Conservation (phyloP, 2,797 vertebrate genomes). For the Manis pentadactyla region DNA sequence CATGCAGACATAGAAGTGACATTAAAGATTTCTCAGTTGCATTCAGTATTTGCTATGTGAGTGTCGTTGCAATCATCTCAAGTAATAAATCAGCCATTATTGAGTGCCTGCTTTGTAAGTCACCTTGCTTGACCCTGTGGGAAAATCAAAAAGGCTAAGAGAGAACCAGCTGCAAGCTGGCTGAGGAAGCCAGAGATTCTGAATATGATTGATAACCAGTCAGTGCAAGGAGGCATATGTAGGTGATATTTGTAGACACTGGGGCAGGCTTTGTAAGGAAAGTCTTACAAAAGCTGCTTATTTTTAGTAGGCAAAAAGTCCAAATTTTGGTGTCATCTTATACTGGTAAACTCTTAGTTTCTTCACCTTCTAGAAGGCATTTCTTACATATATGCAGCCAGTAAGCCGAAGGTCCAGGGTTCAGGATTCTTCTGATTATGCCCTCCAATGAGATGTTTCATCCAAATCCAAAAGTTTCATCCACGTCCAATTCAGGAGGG, state of each 20-base stretch:
- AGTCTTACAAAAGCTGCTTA: background rate
- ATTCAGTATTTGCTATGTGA: background rate
- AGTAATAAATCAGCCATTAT: background rate
- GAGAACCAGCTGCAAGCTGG: background rate
- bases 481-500: background rate
- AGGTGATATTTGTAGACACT: background rate
- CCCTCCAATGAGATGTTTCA: background rate
- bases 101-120: background rate
- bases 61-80: background rate
- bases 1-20: background rate
- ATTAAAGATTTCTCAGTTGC: background rate
- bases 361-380: background rate
- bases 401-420: background rate
- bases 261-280: background rate
- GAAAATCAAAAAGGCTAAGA: background rate
- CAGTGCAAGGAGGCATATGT: background rate
- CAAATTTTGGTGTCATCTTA: background rate
- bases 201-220: background rate
- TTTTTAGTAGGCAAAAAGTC: background rate
- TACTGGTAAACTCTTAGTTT: background rate
- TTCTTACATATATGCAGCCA: background rate
- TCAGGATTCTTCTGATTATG: background rate
- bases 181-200: background rate
- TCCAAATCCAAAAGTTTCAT: background rate
- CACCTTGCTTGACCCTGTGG: background rate